A percentile compares a stretch with the other conserved stretches of the same genome.
These are phyloP conservation scores for Syritta pipiens DNA, from an alignment of 2,888 invertebrate genomes.

Conservation along the genomic window DNA sequence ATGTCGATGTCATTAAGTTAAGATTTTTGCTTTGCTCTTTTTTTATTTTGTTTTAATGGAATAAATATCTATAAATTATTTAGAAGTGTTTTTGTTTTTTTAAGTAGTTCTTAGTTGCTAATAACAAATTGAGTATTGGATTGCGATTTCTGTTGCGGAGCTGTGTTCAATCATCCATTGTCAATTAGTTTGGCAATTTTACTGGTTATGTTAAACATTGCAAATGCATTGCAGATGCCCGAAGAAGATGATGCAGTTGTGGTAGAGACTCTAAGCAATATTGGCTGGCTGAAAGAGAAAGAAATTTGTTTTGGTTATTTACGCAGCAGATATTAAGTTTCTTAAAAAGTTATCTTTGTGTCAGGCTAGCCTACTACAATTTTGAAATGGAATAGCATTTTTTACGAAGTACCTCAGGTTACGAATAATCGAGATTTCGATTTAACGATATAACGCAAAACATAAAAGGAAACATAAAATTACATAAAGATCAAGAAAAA, in stretches of 20 bases:
- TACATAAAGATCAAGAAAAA: no score
- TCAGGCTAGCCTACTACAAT: no score
- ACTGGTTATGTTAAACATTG: conserved; percentile 73
- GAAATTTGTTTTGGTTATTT: neutral
- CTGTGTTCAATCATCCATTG: conserved; percentile 72
- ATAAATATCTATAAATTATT: conserved; percentile 16
- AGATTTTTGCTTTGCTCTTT: conserved; percentile 5
- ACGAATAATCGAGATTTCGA: no score
- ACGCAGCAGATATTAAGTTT: no score
- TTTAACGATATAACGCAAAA: no score
- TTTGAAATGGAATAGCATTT: no score
- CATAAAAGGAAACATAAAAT: no score
- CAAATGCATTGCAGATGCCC: conserved; percentile 70
- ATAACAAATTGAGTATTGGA: conserved; percentile 54
- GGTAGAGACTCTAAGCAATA: neutral
- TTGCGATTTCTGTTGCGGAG: conserved; percentile 1
- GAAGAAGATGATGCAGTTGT: conserved; percentile 32
- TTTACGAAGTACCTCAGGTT: no score
- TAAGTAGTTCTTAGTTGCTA: neutral
- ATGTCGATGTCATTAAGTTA: conserved; percentile 70
- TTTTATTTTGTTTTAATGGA: conserved; percentile 41
- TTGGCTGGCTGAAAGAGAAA: neutral
- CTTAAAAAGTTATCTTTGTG: no score
- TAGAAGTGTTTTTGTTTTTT: conserved; percentile 1
- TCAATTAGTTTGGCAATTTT: conserved; percentile 73